A percentile compares a stretch with the other conserved stretches of the same genome.
Conservation (phyloP, 1,140 invertebrate genomes). For the Sipha flava region DNA sequence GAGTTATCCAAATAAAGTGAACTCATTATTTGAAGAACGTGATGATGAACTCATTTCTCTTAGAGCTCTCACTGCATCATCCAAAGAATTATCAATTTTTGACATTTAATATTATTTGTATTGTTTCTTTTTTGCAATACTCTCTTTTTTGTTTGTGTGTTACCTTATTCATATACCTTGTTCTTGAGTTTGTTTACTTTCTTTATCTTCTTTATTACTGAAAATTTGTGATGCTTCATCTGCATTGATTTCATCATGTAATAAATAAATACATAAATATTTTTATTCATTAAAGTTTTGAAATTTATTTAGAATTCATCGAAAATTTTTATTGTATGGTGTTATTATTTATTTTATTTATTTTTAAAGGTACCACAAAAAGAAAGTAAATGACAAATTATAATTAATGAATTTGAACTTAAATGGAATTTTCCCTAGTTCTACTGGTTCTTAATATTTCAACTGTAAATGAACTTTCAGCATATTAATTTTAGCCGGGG, state of each 20-base stretch:
- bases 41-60: background rate
- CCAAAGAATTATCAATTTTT: background rate
- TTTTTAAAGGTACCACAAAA: conserved; percentile 35
- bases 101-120: background rate
- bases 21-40: background rate
- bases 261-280: background rate
- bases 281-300: background rate
- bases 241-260: background rate
- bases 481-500: conserved; percentile 43
- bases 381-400: conserved; percentile 1
- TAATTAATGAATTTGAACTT: background rate
- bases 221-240: background rate
- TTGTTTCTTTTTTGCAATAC: background rate
- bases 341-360: conserved; percentile 33
- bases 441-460: conserved; percentile 36
- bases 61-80: background rate
- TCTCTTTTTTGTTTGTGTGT: background rate
- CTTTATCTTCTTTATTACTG: background rate
- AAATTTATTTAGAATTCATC: background rate
- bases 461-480: conserved; percentile 47
- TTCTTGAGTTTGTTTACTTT: background rate
- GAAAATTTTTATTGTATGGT: background rate
- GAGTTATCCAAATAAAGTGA: background rate
- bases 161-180: background rate
- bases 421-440: conserved; percentile 42